Percentiles rank a stretch among this genome's conserved stretches.
These are phyloP conservation scores for Zophobas morio DNA, from an alignment of 1,140 invertebrate species.

Conservation along the genomic window DNA sequence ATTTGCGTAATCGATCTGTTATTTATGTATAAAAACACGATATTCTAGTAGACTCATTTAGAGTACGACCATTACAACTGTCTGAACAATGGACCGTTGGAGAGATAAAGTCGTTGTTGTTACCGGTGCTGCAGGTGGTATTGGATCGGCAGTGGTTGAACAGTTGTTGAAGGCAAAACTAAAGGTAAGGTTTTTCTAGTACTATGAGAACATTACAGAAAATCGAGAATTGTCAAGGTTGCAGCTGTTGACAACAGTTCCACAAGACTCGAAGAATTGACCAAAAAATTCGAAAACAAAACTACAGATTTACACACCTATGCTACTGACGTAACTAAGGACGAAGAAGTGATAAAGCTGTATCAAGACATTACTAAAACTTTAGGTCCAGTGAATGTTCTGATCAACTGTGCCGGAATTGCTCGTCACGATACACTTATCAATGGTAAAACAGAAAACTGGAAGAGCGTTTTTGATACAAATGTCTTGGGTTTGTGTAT, in stretches of 20 bases:
- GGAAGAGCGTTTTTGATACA: constrained; percentile 32
- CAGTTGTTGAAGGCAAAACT: too few species aligned
- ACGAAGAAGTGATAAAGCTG: constrained; percentile 74
- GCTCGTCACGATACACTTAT: constrained; percentile 2
- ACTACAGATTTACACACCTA: constrained; percentile 55
- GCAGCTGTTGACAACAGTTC: not conserved
- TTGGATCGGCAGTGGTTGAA: too few species aligned
- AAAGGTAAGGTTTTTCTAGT: not conserved
- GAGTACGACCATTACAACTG: too few species aligned
- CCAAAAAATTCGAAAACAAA: not conserved
- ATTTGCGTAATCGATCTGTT: too few species aligned
- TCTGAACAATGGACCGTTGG: too few species aligned
- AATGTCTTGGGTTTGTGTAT: constrained; percentile 68
- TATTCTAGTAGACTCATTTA: too few species aligned
- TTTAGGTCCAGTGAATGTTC: constrained; percentile 75
- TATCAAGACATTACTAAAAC: constrained; percentile 74
- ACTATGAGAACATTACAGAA: not conserved
- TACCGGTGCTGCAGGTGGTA: too few species aligned
- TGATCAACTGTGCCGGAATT: constrained; percentile 80
- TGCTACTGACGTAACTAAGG: constrained; percentile 75
- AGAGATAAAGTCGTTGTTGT: too few species aligned
- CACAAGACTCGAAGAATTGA: not conserved
- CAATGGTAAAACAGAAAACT: constrained; percentile 37
- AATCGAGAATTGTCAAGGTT: not conserved
- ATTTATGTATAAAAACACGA: too few species aligned